Conservation (phyloP, 2,113 vertebrate species). For the Osmerus eperlanus region DNA sequence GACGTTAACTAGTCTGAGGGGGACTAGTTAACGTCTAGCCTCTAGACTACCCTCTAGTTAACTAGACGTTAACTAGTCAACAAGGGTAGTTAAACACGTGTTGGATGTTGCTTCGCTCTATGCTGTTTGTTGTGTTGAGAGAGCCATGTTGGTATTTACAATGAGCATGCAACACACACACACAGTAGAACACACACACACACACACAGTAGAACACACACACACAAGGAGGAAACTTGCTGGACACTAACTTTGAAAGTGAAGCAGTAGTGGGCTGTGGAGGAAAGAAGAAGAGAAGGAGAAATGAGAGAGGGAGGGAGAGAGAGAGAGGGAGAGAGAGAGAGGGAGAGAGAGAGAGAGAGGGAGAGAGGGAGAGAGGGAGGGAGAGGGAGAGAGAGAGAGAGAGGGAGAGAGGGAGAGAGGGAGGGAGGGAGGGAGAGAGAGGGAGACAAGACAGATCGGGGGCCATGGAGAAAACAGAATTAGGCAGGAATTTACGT, state of each 20-base stretch:
- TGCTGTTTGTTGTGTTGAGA: no score
- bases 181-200: not conserved
- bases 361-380: not conserved
- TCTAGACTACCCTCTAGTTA: no score
- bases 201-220: conserved; percentile 7
- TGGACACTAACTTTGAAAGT: conserved; percentile 63
- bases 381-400: not conserved
- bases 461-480: no score
- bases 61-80: no score
- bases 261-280: conserved; percentile 16
- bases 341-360: not conserved
- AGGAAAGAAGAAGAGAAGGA: not conserved
- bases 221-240: not conserved
- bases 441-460: no score
- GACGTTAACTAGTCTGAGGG: no score
- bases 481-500: not conserved
- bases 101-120: no score
- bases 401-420: not conserved
- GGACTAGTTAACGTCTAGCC: no score
- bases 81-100: no score
- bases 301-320: conserved; percentile 24
- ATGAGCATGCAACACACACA: not conserved
- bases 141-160: no score
- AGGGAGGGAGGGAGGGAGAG: not conserved
- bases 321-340: conserved; percentile 27